These are phyloP conservation scores for Dromiciops gliroides DNA, from an alignment of 2,113 vertebrate species.

Conservation along the genomic window DNA sequence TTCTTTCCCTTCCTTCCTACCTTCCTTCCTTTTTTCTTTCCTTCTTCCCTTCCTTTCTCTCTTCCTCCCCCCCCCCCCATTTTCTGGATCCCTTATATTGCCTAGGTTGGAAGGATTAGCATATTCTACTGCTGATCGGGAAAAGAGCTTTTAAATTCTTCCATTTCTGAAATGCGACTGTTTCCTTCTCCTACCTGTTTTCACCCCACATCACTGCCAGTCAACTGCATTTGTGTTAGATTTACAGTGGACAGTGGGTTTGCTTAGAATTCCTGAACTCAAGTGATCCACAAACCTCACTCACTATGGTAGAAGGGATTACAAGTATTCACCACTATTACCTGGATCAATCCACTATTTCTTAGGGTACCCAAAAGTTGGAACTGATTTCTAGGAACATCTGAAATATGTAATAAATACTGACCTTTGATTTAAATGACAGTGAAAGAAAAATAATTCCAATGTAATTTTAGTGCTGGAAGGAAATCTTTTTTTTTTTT, in stretches of 20 bases:
- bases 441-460: slow-evolving; percentile 57
- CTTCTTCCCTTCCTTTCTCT: background rate
- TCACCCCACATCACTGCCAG: background rate
- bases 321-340: background rate
- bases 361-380: slow-evolving; percentile 52
- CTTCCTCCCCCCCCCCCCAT: background rate
- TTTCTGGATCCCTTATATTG: background rate
- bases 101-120: background rate
- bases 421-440: slow-evolving; percentile 72
- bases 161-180: background rate
- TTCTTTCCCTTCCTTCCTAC: background rate
- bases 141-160: background rate
- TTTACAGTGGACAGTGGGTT: background rate
- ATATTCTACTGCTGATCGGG: background rate
- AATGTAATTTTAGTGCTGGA: background rate
- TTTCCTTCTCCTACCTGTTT: background rate
- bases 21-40: background rate
- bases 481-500: background rate
- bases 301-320: background rate
- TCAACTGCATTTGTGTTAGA: background rate
- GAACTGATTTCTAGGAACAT: slow-evolving; percentile 58
- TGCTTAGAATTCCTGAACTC: background rate
- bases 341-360: slow-evolving; percentile 30
- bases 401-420: slow-evolving; percentile 69
- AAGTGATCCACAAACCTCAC: background rate